A percentile compares a stretch with the other conserved stretches of the same genome.
These are phyloP conservation scores for Carassius auratus DNA, from an alignment of 2,113 vertebrate genomes.

Conservation along the genomic window DNA sequence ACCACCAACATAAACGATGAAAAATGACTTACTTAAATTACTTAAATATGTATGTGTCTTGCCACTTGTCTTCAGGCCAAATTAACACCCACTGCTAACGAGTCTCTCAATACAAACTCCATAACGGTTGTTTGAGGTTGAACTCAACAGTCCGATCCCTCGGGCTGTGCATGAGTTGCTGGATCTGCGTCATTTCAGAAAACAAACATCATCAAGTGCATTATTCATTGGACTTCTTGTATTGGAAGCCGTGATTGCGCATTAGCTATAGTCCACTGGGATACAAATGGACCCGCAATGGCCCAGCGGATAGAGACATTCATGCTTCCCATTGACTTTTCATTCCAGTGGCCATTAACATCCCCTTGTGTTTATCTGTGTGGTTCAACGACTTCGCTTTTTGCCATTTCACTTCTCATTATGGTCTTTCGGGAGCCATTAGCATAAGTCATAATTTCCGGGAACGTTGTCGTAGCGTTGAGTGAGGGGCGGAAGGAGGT, in stretches of 20 bases:
- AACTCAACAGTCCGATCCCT: slow-evolving; percentile 38
- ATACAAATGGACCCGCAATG: slow-evolving; percentile 51
- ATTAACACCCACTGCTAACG: slow-evolving; percentile 14
- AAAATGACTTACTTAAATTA: not conserved
- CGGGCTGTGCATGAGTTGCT: slow-evolving; percentile 12
- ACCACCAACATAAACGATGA: not conserved
- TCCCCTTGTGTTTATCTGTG: slow-evolving; percentile 43
- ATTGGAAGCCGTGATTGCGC: slow-evolving; percentile 40
- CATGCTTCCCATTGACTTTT: slow-evolving; percentile 45
- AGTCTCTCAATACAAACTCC: slow-evolving; percentile 18
- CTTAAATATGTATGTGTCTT: slow-evolving; percentile 10
- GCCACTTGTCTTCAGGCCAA: slow-evolving; percentile 14
- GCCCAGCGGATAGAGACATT: slow-evolving; percentile 38
- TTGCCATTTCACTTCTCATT: slow-evolving; percentile 44
- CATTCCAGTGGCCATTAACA: slow-evolving; percentile 49
- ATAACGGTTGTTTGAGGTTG: not conserved
- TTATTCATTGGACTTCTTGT: slow-evolving; percentile 49
- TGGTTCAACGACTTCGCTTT: slow-evolving; percentile 35
- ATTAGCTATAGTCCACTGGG: slow-evolving; percentile 55
- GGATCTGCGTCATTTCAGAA: slow-evolving; percentile 48
- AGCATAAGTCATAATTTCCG: slow-evolving; percentile 44
- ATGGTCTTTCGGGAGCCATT: slow-evolving; percentile 33
- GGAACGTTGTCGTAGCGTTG: slow-evolving; percentile 32
- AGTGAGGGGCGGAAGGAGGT: slow-evolving; percentile 18
- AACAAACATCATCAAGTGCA: slow-evolving; percentile 55